Conservation (phyloP, 2,797 vertebrate genomes). For the Pseudochaenichthys georgianus region DNA sequence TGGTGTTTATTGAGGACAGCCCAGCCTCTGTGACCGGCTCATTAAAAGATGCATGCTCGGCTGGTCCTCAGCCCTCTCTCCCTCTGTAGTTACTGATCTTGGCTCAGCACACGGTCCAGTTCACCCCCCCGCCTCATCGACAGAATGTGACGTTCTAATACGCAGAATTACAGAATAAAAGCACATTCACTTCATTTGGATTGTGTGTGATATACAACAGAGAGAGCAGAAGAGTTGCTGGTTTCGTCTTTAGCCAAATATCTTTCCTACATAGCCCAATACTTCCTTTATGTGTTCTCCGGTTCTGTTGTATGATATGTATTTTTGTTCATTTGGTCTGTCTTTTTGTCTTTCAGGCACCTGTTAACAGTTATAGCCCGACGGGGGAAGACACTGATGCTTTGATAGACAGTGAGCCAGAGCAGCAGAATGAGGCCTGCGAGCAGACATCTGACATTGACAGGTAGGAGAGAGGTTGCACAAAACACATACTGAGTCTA, state of each 20-base stretch:
- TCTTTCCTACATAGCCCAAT: not conserved
- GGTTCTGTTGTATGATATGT: not conserved
- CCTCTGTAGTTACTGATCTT: conserved; percentile 61
- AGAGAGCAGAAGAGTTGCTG: not conserved
- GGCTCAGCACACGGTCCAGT: conserved; percentile 43
- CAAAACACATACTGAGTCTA: not conserved
- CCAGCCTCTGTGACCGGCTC: conserved; percentile 76
- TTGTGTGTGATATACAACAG: not conserved
- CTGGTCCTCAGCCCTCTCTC: conserved; percentile 63
- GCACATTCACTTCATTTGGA: not conserved
- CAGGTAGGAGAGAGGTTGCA: conserved; percentile 78
- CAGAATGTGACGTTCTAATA: conserved; percentile 34
- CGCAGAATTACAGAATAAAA: conserved; percentile 32
- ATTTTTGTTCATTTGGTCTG: conserved; percentile 5
- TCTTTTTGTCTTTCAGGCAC: conserved; percentile 77
- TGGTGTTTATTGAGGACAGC: conserved; percentile 70
- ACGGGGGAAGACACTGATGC: conserved; percentile 81
- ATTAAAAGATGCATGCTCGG: conserved; percentile 81
- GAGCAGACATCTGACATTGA: conserved; percentile 72
- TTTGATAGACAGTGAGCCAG: conserved; percentile 81
- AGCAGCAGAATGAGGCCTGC: conserved; percentile 80
- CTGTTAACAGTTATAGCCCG: conserved; percentile 81
- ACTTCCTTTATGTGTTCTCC: not conserved
- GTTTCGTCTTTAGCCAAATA: not conserved
- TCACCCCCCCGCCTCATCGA: conserved; percentile 20